Percentiles rank a stretch among this genome's conserved stretches.
These are phyloP conservation scores for Cyprinodon tularosa DNA, from an alignment of 2,113 vertebrate genomes.

Conservation along the genomic window DNA sequence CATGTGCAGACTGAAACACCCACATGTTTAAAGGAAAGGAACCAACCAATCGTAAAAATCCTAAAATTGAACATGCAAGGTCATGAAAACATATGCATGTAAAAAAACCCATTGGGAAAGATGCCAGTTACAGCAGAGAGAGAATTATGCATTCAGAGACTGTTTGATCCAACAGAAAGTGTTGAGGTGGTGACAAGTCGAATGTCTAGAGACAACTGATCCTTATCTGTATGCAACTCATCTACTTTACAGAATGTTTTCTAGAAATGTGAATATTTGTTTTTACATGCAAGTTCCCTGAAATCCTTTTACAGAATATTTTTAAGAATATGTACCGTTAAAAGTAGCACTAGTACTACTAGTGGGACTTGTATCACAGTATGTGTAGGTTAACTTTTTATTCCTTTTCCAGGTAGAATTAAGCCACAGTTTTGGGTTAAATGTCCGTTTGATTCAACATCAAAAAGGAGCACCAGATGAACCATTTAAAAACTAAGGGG, in stretches of 20 bases:
- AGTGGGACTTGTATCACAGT: neutral
- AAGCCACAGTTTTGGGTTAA: no score
- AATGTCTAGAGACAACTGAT: slow-evolving; percentile 24
- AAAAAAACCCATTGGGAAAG: neutral
- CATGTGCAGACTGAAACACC: neutral
- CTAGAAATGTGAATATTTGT: neutral
- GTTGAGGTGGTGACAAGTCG: slow-evolving; percentile 26
- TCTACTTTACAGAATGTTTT: neutral
- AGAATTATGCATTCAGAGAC: slow-evolving; percentile 1
- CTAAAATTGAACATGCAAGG: neutral
- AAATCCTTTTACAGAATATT: neutral
- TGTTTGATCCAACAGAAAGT: slow-evolving; percentile 16
- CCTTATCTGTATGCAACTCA: slow-evolving; percentile 18
- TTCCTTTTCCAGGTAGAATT: no score
- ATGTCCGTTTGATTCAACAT: neutral
- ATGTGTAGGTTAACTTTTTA: neutral
- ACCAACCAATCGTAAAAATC: neutral
- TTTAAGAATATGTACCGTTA: neutral
- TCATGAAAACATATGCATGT: neutral
- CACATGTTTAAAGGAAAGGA: neutral
- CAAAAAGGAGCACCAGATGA: no score
- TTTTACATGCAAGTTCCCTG: neutral
- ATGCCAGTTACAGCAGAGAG: neutral
- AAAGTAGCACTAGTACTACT: neutral
- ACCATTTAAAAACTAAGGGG: no score